Conservation (phyloP, 2,888 invertebrate genomes). For the Sarcophaga subvicina region DNA sequence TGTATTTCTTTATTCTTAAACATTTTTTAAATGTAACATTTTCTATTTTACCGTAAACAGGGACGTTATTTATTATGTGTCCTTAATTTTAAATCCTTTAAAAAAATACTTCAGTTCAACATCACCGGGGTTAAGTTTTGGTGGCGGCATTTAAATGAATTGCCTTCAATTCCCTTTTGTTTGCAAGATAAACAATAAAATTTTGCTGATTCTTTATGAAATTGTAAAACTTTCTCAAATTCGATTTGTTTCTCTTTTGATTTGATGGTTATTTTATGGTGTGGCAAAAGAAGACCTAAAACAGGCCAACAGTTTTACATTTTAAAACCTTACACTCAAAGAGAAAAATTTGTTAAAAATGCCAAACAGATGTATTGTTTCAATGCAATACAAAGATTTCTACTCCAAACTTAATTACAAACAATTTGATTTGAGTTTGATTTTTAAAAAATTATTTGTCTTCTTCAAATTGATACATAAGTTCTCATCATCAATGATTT, state of each 20-base stretch:
- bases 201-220: constrained; percentile 12
- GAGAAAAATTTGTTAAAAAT: background rate
- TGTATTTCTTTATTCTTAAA: background rate
- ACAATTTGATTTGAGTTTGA: constrained; percentile 5
- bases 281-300: background rate
- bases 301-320: background rate
- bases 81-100: too few relatives aligned
- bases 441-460: constrained; percentile 7
- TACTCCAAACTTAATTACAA: background rate
- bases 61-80: too few relatives aligned
- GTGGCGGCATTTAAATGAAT: background rate
- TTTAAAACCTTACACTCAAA: background rate
- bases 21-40: too few relatives aligned
- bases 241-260: constrained; percentile 6
- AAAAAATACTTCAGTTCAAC: too few relatives aligned
- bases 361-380: too few relatives aligned
- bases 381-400: too few relatives aligned
- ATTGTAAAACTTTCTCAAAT: constrained; percentile 17
- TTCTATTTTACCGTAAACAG: too few relatives aligned
- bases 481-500: constrained; percentile 2
- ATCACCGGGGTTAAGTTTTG: background rate
- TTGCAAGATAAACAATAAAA: constrained; percentile 23
- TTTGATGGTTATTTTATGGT: constrained; percentile 12
- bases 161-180: constrained; percentile 25
- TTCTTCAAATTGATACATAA: background rate